Conservation (phyloP, 2,113 vertebrate genomes). For the Cottus gobio region DNA sequence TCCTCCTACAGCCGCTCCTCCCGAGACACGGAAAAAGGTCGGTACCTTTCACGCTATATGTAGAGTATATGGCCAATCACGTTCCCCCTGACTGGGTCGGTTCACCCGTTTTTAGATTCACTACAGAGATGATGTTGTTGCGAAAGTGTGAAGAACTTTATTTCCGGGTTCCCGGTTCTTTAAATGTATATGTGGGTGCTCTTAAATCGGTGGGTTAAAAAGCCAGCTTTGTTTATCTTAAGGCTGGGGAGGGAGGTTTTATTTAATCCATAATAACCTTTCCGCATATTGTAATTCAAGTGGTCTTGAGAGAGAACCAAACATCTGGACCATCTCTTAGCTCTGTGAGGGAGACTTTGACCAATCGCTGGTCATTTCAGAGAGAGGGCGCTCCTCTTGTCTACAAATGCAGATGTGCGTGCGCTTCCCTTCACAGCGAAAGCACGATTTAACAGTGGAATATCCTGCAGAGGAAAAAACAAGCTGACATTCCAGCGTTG, state of each 20-base stretch:
- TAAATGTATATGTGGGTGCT: too few relatives aligned
- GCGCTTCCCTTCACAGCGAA: not conserved
- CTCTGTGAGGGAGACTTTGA: not conserved
- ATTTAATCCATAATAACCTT: not conserved
- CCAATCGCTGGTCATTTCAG: not conserved
- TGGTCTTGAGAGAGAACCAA: not conserved
- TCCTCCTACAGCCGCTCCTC: slow-evolving; percentile 91
- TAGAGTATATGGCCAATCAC: too few relatives aligned
- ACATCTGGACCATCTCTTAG: not conserved
- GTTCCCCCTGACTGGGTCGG: too few relatives aligned
- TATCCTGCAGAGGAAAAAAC: not conserved
- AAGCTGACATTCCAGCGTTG: not conserved
- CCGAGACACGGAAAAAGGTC: slow-evolving; percentile 94
- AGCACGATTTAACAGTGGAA: not conserved
- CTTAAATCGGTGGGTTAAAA: not conserved
- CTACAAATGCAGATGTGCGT: not conserved
- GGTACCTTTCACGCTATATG: not conserved
- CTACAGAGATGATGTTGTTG: not conserved
- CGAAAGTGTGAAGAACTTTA: not conserved
- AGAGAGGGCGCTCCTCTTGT: not conserved
- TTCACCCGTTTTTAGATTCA: not conserved
- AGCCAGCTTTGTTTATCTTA: not conserved
- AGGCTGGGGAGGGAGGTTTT: not conserved
- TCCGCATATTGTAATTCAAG: not conserved
- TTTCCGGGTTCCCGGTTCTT: not conserved